These are phyloP conservation scores for Mormyrus proboscirostris DNA, from an alignment of 2,797 vertebrate species.

Conservation along the genomic window DNA sequence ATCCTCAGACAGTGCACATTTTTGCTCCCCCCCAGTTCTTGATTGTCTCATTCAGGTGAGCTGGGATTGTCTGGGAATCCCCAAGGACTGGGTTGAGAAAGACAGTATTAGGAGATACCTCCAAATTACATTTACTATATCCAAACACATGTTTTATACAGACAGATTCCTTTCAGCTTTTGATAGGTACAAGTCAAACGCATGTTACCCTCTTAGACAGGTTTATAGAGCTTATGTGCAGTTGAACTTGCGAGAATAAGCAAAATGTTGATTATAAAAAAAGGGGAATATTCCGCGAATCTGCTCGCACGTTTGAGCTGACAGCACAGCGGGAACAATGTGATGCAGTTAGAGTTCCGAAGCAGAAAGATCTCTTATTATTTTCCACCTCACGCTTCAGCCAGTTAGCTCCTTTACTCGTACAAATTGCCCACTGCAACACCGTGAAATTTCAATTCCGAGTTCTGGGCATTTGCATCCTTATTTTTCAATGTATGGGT, in stretches of 20 bases:
- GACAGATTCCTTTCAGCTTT: background rate
- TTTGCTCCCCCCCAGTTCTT: background rate
- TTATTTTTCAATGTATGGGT: slow-evolving; percentile 42
- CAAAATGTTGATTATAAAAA: slow-evolving; percentile 14
- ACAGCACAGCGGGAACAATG: slow-evolving; percentile 62
- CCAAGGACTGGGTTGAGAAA: background rate
- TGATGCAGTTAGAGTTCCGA: slow-evolving; percentile 57
- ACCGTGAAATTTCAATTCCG: slow-evolving; percentile 37
- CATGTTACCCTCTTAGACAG: background rate
- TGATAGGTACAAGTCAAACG: background rate
- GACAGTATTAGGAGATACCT: background rate
- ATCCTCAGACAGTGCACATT: background rate
- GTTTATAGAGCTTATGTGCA: background rate
- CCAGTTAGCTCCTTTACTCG: slow-evolving; percentile 34
- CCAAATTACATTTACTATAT: background rate
- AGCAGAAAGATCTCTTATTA: slow-evolving; percentile 59
- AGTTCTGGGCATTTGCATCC: slow-evolving; percentile 40
- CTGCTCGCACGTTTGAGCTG: slow-evolving; percentile 46
- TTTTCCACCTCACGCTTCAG: slow-evolving; percentile 21
- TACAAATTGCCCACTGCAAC: slow-evolving; percentile 35
- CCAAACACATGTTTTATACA: background rate
- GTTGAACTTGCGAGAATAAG: slow-evolving; percentile 17
- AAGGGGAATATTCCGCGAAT: slow-evolving; percentile 31
- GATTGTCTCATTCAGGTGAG: background rate
- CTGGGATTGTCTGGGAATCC: background rate